Percentiles rank a stretch among this genome's conserved stretches.
These are phyloP conservation scores for Plemyria rubiginata DNA, from an alignment of 2,888 invertebrate genomes.

Conservation along the genomic window DNA sequence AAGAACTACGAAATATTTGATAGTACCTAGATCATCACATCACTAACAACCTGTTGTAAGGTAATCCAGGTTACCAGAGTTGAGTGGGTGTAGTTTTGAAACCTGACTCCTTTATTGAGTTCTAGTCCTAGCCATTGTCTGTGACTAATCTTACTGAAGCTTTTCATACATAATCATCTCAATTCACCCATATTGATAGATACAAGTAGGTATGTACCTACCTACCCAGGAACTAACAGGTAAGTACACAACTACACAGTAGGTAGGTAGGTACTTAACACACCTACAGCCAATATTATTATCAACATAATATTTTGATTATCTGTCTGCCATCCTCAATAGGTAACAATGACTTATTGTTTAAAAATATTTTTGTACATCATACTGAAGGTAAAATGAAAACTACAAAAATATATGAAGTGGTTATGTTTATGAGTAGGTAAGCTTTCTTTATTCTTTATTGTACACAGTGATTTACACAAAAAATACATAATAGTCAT, in stretches of 20 bases:
- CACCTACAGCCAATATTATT: neutral
- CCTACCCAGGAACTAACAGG: no score
- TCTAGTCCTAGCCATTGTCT: slow-evolving; percentile 26
- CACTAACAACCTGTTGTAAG: slow-evolving; percentile 14
- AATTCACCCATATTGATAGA: neutral
- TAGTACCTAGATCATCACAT: neutral
- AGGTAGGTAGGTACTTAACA: no score
- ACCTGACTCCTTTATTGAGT: slow-evolving; percentile 35
- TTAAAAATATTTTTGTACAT: no score
- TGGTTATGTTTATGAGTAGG: no score
- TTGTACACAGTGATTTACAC: no score
- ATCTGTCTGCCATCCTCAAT: neutral
- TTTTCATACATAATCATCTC: neutral
- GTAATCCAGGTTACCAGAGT: slow-evolving; percentile 1
- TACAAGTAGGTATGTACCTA: no score
- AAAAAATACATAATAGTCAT: no score
- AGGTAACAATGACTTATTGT: neutral
- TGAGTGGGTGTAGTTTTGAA: slow-evolving; percentile 24
- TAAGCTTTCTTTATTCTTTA: no score
- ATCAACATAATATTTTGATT: neutral
- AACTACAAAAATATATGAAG: no score
- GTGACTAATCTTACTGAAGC: slow-evolving; percentile 23
- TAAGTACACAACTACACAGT: no score
- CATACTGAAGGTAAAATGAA: no score
- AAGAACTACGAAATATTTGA: neutral